A percentile compares a stretch with the other conserved stretches of the same genome.
These are phyloP conservation scores for Mellilla xanthometata DNA, from an alignment of 2,888 invertebrate species.

Conservation along the genomic window DNA sequence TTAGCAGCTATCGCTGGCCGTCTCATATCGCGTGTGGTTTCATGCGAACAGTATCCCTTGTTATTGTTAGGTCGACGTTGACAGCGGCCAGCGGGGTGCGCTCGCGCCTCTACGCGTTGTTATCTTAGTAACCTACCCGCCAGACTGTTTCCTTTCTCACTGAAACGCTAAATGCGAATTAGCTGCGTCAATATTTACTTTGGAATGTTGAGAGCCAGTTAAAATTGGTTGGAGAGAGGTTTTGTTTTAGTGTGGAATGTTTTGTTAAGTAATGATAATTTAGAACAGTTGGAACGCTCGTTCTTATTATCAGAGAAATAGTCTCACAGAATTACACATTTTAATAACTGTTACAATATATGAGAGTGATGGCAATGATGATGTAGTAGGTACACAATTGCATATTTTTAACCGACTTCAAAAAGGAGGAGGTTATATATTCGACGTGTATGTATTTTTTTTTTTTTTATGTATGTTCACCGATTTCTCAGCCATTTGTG, in stretches of 20 bases:
- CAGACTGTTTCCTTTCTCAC: constrained; percentile 70
- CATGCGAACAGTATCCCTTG: constrained; percentile 16
- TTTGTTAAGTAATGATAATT: constrained; percentile 5
- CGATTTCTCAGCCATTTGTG: too few species aligned
- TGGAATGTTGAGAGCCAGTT: constrained; percentile 62
- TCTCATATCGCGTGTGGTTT: constrained; percentile 8
- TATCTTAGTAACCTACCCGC: constrained; percentile 70
- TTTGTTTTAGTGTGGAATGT: constrained; percentile 22
- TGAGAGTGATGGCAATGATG: too few species aligned
- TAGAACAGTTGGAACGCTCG: neutral
- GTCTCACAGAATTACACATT: too few species aligned
- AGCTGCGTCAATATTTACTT: constrained; percentile 77
- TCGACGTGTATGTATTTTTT: too few species aligned
- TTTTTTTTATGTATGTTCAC: too few species aligned
- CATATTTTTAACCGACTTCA: too few species aligned
- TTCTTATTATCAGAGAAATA: neutral
- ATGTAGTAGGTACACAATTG: too few species aligned
- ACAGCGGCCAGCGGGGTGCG: constrained; percentile 36
- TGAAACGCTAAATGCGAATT: constrained; percentile 75
- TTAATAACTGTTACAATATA: too few species aligned
- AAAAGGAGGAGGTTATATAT: too few species aligned
- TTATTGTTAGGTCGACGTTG: constrained; percentile 40
- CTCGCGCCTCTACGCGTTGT: constrained; percentile 54
- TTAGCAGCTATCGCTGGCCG: constrained; percentile 4
- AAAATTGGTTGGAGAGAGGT: constrained; percentile 54